phyloP scores from a whole-genome alignment of 2,113 vertebrate species.

The Morphnarchus princeps region DNA sequence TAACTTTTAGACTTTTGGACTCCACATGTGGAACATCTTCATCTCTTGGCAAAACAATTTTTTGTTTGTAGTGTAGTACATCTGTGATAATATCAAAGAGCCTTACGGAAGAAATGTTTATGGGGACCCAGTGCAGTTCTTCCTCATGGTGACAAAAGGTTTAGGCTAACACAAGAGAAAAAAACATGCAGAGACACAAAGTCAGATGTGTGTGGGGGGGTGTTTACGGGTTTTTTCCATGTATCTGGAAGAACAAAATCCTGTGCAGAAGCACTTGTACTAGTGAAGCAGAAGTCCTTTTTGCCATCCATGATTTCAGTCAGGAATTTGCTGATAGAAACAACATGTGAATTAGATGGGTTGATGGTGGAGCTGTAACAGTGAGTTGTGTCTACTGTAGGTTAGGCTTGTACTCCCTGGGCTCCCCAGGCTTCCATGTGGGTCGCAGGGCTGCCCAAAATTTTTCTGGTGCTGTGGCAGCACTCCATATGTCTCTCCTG shows the following conservation, averaged over 20 bases:
- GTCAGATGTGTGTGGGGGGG: not conserved
- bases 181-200: not conserved
- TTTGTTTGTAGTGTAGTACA: not conserved
- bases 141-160: not conserved
- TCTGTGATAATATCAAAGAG: not conserved
- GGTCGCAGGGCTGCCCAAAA: fast-evolving
- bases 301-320: not conserved
- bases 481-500: not conserved
- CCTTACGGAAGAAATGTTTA: not conserved
- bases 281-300: not conserved
- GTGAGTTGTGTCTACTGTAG: not conserved
- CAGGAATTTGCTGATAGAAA: not conserved
- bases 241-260: not conserved
- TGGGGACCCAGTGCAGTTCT: not conserved
- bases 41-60: not conserved
- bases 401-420: not conserved
- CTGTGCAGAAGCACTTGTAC: not conserved
- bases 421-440: not conserved
- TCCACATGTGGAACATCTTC: not conserved
- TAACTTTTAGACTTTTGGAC: not conserved
- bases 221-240: not conserved
- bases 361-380: not conserved
- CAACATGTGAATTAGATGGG: not conserved
- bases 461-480: not conserved
- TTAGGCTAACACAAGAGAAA: not conserved